These are phyloP conservation scores for Norana najaformis DNA, from an alignment of 2,888 invertebrate species.

Conservation along the genomic window DNA sequence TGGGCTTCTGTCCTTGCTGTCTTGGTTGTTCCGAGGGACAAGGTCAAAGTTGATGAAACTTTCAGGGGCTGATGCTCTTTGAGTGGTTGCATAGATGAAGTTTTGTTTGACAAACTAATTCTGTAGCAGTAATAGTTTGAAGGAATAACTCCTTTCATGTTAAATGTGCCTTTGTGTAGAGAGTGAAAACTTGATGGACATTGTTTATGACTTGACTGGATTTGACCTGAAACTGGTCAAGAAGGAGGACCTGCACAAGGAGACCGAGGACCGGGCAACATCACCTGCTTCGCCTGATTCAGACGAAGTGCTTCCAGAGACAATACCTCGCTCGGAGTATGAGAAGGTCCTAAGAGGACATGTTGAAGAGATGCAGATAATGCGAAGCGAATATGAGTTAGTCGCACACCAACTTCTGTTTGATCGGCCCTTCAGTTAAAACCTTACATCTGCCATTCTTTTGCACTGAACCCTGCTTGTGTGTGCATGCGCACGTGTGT, in stretches of 20 bases:
- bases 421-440: no score
- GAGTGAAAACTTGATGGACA: slow-evolving; percentile 52
- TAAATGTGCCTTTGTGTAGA: slow-evolving; percentile 47
- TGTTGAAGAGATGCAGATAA: slow-evolving; percentile 51
- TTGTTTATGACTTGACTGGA: slow-evolving; percentile 58
- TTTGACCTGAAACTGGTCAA: slow-evolving; percentile 54
- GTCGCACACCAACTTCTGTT: slow-evolving; percentile 40
- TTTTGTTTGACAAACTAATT: neutral
- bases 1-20: no score
- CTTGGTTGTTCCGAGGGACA: no score
- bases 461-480: neutral
- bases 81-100: no score
- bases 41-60: no score
- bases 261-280: slow-evolving; percentile 50
- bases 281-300: slow-evolving; percentile 41
- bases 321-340: slow-evolving; percentile 51
- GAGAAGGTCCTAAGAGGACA: slow-evolving; percentile 52
- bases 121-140: neutral
- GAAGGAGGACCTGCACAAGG: slow-evolving; percentile 56
- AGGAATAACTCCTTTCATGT: neutral
- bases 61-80: no score
- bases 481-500: no score
- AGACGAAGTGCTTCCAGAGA: slow-evolving; percentile 45
- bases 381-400: slow-evolving; percentile 60
- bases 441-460: no score